These are phyloP conservation scores for Montipora foliosa DNA, from an alignment of 64 coral and sea anemone genomes.

Conservation along the genomic window DNA sequence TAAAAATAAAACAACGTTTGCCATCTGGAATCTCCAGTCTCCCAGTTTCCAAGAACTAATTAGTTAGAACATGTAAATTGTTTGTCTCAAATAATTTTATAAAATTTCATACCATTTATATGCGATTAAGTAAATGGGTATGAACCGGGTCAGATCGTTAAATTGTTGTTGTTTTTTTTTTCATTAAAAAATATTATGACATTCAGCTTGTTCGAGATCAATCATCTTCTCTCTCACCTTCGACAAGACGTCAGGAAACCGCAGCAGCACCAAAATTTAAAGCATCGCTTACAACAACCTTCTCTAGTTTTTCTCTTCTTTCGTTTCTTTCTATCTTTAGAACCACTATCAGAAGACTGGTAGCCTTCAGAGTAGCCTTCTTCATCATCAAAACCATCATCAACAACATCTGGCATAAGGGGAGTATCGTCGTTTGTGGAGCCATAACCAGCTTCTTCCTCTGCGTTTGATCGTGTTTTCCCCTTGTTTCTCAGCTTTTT, in stretches of 20 bases:
- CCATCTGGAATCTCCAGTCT: too few relatives aligned
- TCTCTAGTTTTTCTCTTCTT: conserved; percentile 36
- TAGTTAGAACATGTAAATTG: too few relatives aligned
- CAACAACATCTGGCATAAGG: conserved; percentile 58
- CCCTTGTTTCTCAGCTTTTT: conserved; percentile 45
- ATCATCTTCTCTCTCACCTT: conserved; percentile 12
- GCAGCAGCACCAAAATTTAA: conserved; percentile 62
- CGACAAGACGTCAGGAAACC: conserved; percentile 37
- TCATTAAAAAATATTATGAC: background rate
- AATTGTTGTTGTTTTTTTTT: too few relatives aligned
- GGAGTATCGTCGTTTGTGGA: conserved; percentile 64
- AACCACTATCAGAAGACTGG: conserved; percentile 34
- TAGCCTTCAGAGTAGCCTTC: conserved; percentile 68
- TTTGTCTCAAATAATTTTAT: too few relatives aligned
- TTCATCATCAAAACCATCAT: conserved; percentile 72
- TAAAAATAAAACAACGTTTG: too few relatives aligned
- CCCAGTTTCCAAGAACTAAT: too few relatives aligned
- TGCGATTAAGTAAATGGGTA: too few relatives aligned
- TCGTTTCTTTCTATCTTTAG: conserved; percentile 36
- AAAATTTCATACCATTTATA: too few relatives aligned
- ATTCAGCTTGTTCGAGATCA: background rate
- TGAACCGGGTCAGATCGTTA: too few relatives aligned
- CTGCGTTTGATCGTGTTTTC: conserved; percentile 20
- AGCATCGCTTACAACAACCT: conserved; percentile 44
- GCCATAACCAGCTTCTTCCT: conserved; percentile 31